Conservation (phyloP, 2,113 vertebrate species). For the Pithys albifrons region DNA sequence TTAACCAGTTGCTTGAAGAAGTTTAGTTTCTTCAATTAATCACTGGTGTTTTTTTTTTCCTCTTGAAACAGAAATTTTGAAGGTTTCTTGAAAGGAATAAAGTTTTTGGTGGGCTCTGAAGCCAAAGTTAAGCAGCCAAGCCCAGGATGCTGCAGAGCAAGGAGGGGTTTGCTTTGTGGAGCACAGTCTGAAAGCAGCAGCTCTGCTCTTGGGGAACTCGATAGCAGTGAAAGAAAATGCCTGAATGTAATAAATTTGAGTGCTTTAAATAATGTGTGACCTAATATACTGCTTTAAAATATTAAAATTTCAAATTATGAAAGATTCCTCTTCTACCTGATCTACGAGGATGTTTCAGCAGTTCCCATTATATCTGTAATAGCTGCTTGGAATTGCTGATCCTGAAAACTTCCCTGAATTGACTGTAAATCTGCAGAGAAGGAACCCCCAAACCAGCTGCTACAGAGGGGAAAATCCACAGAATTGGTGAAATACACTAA, state of each 20-base stretch:
- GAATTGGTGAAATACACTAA: background rate
- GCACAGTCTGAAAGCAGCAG: background rate
- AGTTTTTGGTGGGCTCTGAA: background rate
- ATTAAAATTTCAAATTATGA: conserved; percentile 26
- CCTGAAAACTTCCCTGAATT: background rate
- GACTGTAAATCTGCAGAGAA: conserved; percentile 12
- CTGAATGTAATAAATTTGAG: background rate
- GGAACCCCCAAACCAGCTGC: background rate
- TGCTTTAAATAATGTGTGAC: conserved; percentile 20
- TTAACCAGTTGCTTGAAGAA: background rate
- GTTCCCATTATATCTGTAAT: background rate
- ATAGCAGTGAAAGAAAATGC: background rate
- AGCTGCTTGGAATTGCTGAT: background rate
- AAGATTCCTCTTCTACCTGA: background rate
- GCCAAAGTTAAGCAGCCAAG: background rate
- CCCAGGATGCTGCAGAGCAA: background rate
- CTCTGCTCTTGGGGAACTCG: background rate
- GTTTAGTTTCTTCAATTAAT: background rate
- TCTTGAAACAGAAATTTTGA: background rate
- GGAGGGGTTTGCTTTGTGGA: background rate
- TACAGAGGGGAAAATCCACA: background rate
- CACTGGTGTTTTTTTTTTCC: background rate
- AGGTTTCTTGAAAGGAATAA: background rate
- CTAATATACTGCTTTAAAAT: conserved; percentile 25
- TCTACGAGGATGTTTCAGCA: background rate